These are phyloP conservation scores for Rallus limicola DNA, from an alignment of 2,113 vertebrate species.

Conservation along the genomic window DNA sequence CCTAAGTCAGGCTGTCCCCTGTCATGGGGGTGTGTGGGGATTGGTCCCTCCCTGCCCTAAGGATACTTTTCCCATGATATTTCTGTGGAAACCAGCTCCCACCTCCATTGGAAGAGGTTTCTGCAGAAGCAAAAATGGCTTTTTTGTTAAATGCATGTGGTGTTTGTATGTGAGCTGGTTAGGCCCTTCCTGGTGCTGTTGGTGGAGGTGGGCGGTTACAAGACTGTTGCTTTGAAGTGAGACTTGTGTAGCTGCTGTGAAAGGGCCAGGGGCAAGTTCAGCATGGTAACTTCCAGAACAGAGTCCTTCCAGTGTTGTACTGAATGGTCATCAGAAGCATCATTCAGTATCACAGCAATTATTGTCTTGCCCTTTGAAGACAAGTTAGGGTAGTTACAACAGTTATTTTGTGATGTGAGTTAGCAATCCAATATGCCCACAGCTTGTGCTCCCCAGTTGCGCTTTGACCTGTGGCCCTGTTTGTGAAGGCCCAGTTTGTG, in stretches of 20 bases:
- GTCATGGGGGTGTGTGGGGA: neutral
- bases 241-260: neutral
- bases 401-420: neutral
- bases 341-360: neutral
- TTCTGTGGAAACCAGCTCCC: neutral
- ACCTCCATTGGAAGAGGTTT: neutral
- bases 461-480: neutral
- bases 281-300: neutral
- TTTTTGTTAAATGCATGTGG: rapidly evolving
- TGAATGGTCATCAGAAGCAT: neutral
- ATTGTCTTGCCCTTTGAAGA: neutral
- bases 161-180: neutral
- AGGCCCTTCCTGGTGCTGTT: neutral
- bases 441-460: neutral
- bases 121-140: neutral
- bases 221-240: rapidly evolving
- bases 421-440: neutral
- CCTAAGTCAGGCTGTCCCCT: neutral
- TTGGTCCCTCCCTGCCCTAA: neutral
- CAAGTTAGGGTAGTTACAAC: neutral
- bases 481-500: neutral
- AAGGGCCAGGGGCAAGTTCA: neutral
- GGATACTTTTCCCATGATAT: neutral
- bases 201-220: rapidly evolving
- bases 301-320: rapidly evolving